Evolutionary conservation across 2,888 invertebrate species (phyloP).

Genomic region (Melolontha melolontha): DNA sequence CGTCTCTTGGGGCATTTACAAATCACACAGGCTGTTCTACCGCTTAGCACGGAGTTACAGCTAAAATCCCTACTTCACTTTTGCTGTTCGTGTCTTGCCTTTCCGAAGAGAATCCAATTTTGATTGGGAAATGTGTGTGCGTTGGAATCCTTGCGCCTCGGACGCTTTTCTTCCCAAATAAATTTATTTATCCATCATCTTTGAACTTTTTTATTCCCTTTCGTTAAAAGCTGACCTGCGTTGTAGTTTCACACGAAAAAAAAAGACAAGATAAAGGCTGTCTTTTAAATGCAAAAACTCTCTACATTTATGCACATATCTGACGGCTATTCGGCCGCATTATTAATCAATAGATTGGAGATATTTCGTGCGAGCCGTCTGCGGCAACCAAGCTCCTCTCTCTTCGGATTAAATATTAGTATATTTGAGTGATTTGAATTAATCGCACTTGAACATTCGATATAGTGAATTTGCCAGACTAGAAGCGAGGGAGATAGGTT

Average conservation of each 20-base stretch:
- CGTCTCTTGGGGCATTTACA: conserved; percentile 52
- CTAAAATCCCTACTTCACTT: conserved; percentile 48
- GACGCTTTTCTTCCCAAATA: conserved; percentile 29
- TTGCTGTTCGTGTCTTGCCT: conserved; percentile 43
- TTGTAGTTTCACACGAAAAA: no score
- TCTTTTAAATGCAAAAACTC: no score
- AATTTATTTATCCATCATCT: conserved; percentile 42
- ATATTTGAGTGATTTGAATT: neutral
- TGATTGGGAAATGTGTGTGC: conserved; percentile 38
- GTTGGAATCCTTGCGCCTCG: conserved; percentile 11
- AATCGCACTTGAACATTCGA: conserved; percentile 3
- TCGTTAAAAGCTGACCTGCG: neutral
- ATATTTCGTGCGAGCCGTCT: neutral
- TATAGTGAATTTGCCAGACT: neutral
- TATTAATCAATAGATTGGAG: no score
- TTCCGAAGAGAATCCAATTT: conserved; percentile 42
- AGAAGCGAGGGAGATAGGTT: neutral
- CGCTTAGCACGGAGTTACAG: conserved; percentile 49
- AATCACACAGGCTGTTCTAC: conserved; percentile 50
- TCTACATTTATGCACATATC: no score
- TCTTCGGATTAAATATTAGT: conserved; percentile 4
- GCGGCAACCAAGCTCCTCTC: neutral
- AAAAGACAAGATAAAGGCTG: no score
- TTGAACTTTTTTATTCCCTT: conserved; percentile 38
- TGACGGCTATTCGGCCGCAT: no score